Percentiles rank a stretch among this genome's conserved stretches.
Evolutionary conservation across 2,113 vertebrate genomes (phyloP).

Genomic region (Sceloporus tristichus): DNA sequence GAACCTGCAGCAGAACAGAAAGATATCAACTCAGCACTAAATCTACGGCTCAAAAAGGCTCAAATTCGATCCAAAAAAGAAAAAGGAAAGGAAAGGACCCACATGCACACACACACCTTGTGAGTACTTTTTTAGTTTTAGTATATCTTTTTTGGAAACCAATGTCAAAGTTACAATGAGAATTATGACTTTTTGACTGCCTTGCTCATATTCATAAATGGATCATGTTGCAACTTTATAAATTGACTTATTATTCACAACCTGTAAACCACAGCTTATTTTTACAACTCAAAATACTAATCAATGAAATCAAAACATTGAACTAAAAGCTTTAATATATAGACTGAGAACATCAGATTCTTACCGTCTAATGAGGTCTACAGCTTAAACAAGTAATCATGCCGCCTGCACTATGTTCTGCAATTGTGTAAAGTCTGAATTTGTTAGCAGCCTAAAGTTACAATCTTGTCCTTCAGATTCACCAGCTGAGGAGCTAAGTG

Average conservation of each 20-base stretch:
- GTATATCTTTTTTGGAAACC: background rate
- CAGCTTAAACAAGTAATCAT: slow-evolving; percentile 38
- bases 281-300: slow-evolving; percentile 46
- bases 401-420: background rate
- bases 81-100: too few relatives aligned
- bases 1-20: slow-evolving; percentile 54
- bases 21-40: slow-evolving; percentile 27
- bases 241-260: slow-evolving; percentile 47
- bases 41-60: background rate
- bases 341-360: background rate
- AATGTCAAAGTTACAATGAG: background rate
- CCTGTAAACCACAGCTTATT: slow-evolving; percentile 21
- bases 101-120: background rate
- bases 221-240: slow-evolving; percentile 12
- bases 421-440: background rate
- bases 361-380: slow-evolving; percentile 28
- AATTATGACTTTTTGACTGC: slow-evolving; percentile 20
- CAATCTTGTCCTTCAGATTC: background rate
- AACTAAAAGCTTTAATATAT: slow-evolving; percentile 24
- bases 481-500: background rate
- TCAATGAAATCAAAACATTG: slow-evolving; percentile 36
- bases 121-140: background rate
- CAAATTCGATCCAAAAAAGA: background rate
- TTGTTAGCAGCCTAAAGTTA: slow-evolving; percentile 26
- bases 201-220: background rate